Evolutionary conservation across 2,888 invertebrate species (phyloP).

Genomic region (Heterodera filipjevi): DNA sequence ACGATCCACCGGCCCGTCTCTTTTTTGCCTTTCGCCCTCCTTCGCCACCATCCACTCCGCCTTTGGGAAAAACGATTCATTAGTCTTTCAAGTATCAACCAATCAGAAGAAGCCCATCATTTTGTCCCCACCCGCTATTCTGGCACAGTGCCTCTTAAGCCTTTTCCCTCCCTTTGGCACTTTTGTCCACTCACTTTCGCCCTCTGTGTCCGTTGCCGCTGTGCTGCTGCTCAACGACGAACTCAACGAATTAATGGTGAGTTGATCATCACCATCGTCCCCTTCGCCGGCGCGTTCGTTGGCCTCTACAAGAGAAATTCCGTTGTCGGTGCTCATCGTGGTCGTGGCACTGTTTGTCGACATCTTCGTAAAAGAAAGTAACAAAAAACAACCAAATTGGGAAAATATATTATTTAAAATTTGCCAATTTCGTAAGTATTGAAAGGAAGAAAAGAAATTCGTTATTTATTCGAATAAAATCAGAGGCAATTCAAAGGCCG

Average conservation of each 20-base stretch:
- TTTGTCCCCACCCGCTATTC: too few species aligned
- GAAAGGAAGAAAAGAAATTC: slow-evolving; percentile 6
- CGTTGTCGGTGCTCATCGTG: neutral
- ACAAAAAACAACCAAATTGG: neutral
- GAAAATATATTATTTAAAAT: too few species aligned
- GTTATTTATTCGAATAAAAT: too few species aligned
- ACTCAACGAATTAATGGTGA: slow-evolving; percentile 2
- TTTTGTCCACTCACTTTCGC: neutral
- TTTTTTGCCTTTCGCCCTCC: neutral
- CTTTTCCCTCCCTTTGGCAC: neutral
- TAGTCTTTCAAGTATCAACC: too few species aligned
- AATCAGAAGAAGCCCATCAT: too few species aligned
- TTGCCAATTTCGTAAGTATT: too few species aligned
- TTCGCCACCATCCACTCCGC: neutral
- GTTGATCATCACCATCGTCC: neutral
- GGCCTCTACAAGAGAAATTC: neutral
- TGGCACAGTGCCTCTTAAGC: too few species aligned
- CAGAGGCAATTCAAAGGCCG: too few species aligned
- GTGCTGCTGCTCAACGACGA: slow-evolving; percentile 5
- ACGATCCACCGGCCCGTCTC: neutral
- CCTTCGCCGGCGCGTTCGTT: neutral
- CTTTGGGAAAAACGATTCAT: neutral
- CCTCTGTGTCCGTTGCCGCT: slow-evolving; percentile 9
- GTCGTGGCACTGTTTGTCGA: slow-evolving; percentile 6
- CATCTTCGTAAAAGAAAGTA: neutral